These are phyloP conservation scores for Eufriesea mexicana DNA, from an alignment of 1,140 invertebrate genomes.

Conservation along the genomic window DNA sequence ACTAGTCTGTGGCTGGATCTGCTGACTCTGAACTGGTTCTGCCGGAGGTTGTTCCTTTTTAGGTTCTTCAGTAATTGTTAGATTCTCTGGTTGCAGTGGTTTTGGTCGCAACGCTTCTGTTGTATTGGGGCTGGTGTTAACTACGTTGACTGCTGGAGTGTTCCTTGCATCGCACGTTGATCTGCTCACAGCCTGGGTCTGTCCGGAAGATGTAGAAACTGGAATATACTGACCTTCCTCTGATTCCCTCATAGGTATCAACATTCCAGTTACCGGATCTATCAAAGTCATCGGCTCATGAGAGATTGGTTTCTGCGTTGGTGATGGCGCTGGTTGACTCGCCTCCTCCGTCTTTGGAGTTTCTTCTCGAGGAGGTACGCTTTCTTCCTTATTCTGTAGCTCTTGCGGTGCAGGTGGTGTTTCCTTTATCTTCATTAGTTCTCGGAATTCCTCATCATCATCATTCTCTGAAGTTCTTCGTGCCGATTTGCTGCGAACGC, in stretches of 20 bases:
- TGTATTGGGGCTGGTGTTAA: not conserved
- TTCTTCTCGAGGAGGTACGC: constrained; percentile 52
- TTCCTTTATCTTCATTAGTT: constrained; percentile 81
- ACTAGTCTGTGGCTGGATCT: constrained; percentile 63
- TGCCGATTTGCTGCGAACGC: constrained; percentile 82
- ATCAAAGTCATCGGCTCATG: constrained; percentile 86
- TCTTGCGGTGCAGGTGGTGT: constrained; percentile 50
- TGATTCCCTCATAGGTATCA: constrained; percentile 88
- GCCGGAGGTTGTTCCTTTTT: constrained; percentile 52
- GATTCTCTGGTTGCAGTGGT: constrained; percentile 7
- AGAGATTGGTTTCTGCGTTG: constrained; percentile 64
- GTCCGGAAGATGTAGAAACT: constrained; percentile 78
- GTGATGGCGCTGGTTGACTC: not conserved
- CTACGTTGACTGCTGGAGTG: constrained; percentile 36
- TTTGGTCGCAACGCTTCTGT: constrained; percentile 40
- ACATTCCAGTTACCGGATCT: constrained; percentile 89
- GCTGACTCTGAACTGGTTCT: constrained; percentile 53
- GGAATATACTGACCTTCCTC: constrained; percentile 89
- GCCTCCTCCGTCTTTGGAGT: constrained; percentile 57
- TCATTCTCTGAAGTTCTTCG: constrained; percentile 86
- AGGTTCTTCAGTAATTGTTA: constrained; percentile 7
- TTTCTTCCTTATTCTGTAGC: constrained; percentile 59
- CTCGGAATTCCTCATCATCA: constrained; percentile 82
- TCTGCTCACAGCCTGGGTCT: constrained; percentile 62
- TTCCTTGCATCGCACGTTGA: constrained; percentile 59